Evolutionary conservation across 1,140 invertebrate species (phyloP).

Genomic region (Platyscapa corneri): DNA sequence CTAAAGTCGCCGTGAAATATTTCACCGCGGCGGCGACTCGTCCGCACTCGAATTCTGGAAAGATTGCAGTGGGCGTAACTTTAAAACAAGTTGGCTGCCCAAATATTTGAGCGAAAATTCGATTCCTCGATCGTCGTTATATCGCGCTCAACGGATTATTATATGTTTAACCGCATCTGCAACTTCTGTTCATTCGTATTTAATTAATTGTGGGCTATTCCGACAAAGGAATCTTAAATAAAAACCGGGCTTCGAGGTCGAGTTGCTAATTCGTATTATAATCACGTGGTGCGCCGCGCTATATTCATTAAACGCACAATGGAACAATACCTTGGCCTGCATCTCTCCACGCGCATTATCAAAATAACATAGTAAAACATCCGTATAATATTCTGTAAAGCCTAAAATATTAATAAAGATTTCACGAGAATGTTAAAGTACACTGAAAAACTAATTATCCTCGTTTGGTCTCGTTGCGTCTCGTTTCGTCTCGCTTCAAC

Average conservation of each 20-base stretch:
- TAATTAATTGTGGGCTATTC: not conserved
- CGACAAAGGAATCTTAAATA: not conserved
- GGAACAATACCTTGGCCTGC: not conserved
- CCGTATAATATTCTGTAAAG: not conserved
- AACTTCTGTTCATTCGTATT: not conserved
- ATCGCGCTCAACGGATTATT: too few relatives aligned
- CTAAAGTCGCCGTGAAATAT: too few relatives aligned
- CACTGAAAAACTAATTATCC: not conserved
- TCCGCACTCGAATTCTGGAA: too few relatives aligned
- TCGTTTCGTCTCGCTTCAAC: too few relatives aligned
- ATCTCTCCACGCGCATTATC: not conserved
- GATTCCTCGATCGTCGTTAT: too few relatives aligned
- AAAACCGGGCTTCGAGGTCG: not conserved
- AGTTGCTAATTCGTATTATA: conserved; percentile 4
- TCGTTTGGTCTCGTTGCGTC: not conserved
- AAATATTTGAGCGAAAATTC: too few relatives aligned
- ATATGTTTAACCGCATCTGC: not conserved
- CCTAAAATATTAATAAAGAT: not conserved
- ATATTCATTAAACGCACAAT: conserved; percentile 5
- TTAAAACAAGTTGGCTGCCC: too few relatives aligned
- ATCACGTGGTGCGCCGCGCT: not conserved
- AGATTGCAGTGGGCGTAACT: too few relatives aligned
- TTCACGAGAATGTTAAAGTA: not conserved
- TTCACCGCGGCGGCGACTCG: too few relatives aligned
- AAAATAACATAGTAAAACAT: conserved; percentile 4